phyloP scores from a whole-genome alignment of 2,113 vertebrate genomes.

The Chitala chitala region DNA sequence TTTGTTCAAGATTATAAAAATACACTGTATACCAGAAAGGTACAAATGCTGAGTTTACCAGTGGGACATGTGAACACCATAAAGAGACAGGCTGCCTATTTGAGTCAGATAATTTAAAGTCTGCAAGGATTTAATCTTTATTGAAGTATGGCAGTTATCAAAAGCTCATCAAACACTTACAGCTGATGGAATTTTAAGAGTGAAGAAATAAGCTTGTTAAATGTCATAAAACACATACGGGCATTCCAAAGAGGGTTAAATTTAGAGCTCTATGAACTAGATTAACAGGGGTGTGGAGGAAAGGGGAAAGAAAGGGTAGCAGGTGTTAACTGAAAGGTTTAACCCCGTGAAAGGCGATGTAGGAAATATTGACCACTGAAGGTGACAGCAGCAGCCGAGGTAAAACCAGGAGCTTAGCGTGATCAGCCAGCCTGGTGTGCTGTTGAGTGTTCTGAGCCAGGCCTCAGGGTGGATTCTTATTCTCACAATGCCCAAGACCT shows the following conservation, averaged over 20 bases:
- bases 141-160: not conserved
- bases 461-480: too few species aligned
- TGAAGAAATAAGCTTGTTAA: slow-evolving; percentile 45
- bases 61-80: not conserved
- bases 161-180: slow-evolving; percentile 47
- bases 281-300: slow-evolving; percentile 53
- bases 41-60: not conserved
- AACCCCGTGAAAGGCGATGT: not conserved
- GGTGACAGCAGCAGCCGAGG: not conserved
- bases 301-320: slow-evolving; percentile 14
- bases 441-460: too few species aligned
- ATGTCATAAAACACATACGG: slow-evolving; percentile 37
- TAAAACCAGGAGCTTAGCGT: not conserved
- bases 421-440: too few species aligned
- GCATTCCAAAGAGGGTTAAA: slow-evolving; percentile 37
- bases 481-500: too few species aligned
- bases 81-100: not conserved
- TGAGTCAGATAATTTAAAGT: not conserved
- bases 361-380: not conserved
- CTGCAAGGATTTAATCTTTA: not conserved
- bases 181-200: slow-evolving; percentile 43
- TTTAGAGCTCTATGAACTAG: slow-evolving; percentile 51
- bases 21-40: not conserved
- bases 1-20: not conserved
- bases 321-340: slow-evolving; percentile 14